A percentile compares a stretch with the other conserved stretches of the same genome.
phyloP scores from a whole-genome alignment of 2,888 invertebrate species.

The Octonoba sinensis region DNA sequence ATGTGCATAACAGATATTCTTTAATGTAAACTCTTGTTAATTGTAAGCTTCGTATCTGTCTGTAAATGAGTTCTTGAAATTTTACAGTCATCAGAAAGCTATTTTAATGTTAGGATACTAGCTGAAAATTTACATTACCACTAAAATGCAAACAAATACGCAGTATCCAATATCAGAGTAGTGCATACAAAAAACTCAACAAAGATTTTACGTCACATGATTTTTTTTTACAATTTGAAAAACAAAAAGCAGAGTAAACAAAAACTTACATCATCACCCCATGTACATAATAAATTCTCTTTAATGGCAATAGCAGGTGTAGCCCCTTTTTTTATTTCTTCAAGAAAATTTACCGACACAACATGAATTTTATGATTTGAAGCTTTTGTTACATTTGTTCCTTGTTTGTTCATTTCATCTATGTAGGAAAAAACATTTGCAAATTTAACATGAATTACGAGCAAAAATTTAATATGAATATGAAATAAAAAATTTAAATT shows the following conservation, averaged over 20 bases:
- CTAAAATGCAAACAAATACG: no score
- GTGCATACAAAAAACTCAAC: no score
- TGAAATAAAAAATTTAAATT: no score
- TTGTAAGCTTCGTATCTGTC: constrained; percentile 52
- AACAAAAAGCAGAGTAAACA: no score
- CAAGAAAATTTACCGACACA: constrained; percentile 82
- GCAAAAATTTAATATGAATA: background rate
- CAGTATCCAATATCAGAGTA: no score
- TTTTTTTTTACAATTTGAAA: no score
- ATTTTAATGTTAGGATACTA: constrained; percentile 32
- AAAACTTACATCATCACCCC: constrained; percentile 71
- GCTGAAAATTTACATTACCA: no score
- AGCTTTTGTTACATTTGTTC: constrained; percentile 78
- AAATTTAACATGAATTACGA: background rate
- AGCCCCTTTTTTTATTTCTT: constrained; percentile 73
- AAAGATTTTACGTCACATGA: no score
- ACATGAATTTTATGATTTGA: constrained; percentile 82
- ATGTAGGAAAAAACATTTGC: constrained; percentile 63
- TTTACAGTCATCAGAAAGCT: constrained; percentile 55
- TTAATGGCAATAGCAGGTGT: constrained; percentile 73
- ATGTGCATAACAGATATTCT: constrained; percentile 70
- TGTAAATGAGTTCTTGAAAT: constrained; percentile 32
- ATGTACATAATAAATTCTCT: constrained; percentile 70
- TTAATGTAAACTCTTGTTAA: constrained; percentile 68
- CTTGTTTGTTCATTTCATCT: constrained; percentile 79